Evolutionary conservation across 2,888 invertebrate species (phyloP).

Genomic region (Zaprionus bogoriensis): DNA sequence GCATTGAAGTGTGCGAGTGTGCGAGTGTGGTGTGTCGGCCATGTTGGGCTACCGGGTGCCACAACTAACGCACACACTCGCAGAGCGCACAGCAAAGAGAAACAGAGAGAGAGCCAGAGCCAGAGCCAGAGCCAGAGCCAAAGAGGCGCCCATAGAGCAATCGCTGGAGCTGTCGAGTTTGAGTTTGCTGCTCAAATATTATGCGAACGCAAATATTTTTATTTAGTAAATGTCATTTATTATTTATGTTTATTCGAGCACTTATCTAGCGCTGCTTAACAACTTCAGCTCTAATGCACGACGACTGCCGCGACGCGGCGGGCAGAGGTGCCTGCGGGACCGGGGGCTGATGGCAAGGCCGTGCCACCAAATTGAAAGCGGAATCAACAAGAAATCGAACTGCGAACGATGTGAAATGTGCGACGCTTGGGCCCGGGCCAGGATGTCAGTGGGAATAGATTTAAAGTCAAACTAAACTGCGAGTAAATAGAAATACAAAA

Average conservation of each 20-base stretch:
- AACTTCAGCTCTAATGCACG: conserved; percentile 75
- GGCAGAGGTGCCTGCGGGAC: conserved; percentile 17
- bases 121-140: conserved; percentile 41
- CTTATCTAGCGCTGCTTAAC: conserved; percentile 81
- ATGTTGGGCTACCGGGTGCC: conserved; percentile 53
- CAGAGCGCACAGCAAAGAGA: neutral
- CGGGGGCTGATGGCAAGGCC: conserved; percentile 51
- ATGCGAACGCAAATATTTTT: conserved; percentile 82
- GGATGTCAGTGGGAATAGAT: conserved; percentile 68
- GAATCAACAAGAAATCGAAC: conserved; percentile 72
- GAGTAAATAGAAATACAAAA: conserved; percentile 77
- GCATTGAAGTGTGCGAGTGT: conserved; percentile 18
- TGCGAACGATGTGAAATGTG: conserved; percentile 19
- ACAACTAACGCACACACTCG: conserved; percentile 43
- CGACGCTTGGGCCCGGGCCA: conserved; percentile 33
- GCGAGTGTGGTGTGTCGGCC: conserved; percentile 44
- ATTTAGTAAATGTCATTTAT: conserved; percentile 82
- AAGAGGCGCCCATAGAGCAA: conserved; percentile 66
- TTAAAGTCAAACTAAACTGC: conserved; percentile 79
- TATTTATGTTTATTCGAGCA: conserved; percentile 82
- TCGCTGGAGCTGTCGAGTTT: conserved; percentile 67
- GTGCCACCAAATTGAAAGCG: conserved; percentile 69
- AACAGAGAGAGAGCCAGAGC: neutral
- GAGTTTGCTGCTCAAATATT: conserved; percentile 81
- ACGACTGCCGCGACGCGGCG: conserved; percentile 22